Evolutionary conservation across 2,888 invertebrate genomes (phyloP).

Genomic region (Gerosis bhagava): DNA sequence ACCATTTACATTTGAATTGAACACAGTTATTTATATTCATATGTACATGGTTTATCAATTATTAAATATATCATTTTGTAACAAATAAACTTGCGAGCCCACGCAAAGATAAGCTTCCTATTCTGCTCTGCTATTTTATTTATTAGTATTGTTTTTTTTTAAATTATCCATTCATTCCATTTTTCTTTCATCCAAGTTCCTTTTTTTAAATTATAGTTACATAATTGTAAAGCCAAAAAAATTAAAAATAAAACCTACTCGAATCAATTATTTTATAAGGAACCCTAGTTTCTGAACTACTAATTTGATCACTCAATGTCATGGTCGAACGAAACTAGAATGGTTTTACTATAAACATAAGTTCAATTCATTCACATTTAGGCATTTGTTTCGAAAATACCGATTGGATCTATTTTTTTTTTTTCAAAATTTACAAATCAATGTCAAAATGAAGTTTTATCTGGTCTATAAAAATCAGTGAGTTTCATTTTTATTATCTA

Average conservation of each 20-base stretch:
- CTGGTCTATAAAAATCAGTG: constrained; percentile 68
- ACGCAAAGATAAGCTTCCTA: no score
- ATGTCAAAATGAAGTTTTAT: constrained; percentile 58
- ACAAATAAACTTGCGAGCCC: no score
- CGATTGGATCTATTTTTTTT: neutral
- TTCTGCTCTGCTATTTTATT: no score
- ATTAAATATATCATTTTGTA: no score
- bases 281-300: constrained; percentile 1
- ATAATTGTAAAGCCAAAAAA: no score
- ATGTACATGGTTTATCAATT: no score
- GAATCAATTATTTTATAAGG: neutral
- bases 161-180: no score
- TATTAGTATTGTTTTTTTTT: no score
- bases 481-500: constrained; percentile 34
- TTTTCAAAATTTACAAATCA: constrained; percentile 7
- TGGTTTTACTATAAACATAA: constrained; percentile 10
- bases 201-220: no score
- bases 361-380: constrained; percentile 13
- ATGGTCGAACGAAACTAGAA: constrained; percentile 8
- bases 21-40: no score
- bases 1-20: no score
- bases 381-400: constrained; percentile 18
- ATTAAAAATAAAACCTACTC: neutral
- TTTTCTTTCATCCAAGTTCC: no score
- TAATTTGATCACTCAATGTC: constrained; percentile 15